Base-by-base conservation (phyloP, 2,888 invertebrate species). In the Selenia dentaria region DNA sequence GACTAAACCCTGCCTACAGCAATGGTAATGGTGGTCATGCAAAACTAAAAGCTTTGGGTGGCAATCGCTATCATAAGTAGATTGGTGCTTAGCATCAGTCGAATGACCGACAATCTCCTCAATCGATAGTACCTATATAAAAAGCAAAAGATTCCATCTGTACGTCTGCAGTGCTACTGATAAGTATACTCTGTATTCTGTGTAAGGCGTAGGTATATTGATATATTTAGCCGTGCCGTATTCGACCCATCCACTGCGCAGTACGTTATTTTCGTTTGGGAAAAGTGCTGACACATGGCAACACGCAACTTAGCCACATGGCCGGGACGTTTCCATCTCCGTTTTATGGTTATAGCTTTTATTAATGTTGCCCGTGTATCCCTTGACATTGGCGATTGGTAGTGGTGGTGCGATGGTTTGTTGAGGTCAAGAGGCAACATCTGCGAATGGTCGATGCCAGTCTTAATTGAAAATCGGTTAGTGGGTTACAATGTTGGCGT, bases 221-320 rank as follows among this genome's bases (percentile, higher is more conserved):
- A 22, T 67, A 71, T 67, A 65, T 67, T 67, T 70, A 69, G 65
- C 54, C 27, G 51, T 18, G 55, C 52, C 57, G 63, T 59, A 62
- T 62, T 57, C 38, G 50, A 52, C 52, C 59, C 54, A 66, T 64
- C 60, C 67, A 65, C 74, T 83, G 77, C 83, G 83, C 76, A 83
- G 79, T 80, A 6, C 62, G 77, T 69, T 76, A 77, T 78, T 81
- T 79, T 68, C 61, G 75, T 73, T 60, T 57, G 51, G 34, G 54
- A 64, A 68, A 80, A 73, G 75, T 76, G 72, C 79, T 75, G 79
- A 74, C 80, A 82, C 74, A 76, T 74, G 72, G 79, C 70, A 72
- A 74, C 72, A 67, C 60, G 62, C 62, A 63, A 58, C 50, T 62
- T 42, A 54, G 54, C 69, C 71, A 74, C 68, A 73, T 73, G 75